A percentile compares a stretch with the other conserved stretches of the same genome.
These are phyloP conservation scores for Acanthacorydalis orientalis DNA, from an alignment of 2,888 invertebrate species.

Conservation along the genomic window DNA sequence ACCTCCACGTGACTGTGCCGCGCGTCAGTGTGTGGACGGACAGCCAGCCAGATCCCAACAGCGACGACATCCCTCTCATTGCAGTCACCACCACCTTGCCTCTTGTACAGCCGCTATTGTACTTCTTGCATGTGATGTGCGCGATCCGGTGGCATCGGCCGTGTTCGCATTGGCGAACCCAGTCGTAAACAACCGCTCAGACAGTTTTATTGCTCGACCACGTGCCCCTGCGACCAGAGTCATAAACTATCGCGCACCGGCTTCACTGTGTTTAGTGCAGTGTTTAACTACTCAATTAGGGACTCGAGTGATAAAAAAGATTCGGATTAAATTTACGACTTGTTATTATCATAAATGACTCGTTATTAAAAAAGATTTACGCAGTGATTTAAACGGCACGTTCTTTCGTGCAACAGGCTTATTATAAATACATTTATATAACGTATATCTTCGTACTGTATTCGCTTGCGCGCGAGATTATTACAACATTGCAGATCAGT, in stretches of 20 bases:
- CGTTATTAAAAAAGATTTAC: background rate
- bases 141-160: constrained; percentile 12
- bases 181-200: constrained; percentile 28
- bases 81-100: background rate
- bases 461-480: too few relatives aligned
- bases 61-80: background rate
- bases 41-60: background rate
- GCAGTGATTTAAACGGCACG: too few relatives aligned
- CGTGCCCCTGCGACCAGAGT: constrained; percentile 23
- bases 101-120: background rate
- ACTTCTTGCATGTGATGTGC: background rate
- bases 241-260: constrained; percentile 8
- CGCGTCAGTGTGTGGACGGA: constrained; percentile 8
- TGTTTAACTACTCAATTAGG: constrained; percentile 19
- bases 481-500: too few relatives aligned
- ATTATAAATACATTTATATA: too few relatives aligned
- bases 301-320: constrained; percentile 9
- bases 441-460: too few relatives aligned
- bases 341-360: constrained; percentile 10
- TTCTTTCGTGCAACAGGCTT: too few relatives aligned
- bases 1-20: constrained; percentile 23
- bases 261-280: constrained; percentile 15
- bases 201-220: constrained; percentile 33
- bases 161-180: constrained; percentile 10
- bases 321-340: constrained; percentile 16